These are phyloP conservation scores for Pao palembangensis DNA, from an alignment of 2,113 vertebrate genomes.

Conservation along the genomic window DNA sequence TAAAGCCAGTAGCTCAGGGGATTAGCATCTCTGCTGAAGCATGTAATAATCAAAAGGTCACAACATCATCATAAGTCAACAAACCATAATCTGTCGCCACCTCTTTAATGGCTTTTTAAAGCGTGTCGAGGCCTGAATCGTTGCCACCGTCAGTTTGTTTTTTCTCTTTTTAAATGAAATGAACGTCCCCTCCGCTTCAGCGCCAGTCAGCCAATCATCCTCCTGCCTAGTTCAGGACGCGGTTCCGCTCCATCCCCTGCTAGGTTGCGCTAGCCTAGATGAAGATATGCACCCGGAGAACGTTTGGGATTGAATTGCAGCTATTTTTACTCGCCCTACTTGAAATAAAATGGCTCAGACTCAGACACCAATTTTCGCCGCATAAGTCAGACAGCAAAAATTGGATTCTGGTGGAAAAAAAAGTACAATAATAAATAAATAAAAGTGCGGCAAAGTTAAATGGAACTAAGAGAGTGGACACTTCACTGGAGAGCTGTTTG, in stretches of 20 bases:
- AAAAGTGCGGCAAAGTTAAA: constrained; percentile 27
- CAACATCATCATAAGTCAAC: constrained; percentile 54
- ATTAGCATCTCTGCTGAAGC: constrained; percentile 51
- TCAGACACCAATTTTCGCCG: too few relatives aligned
- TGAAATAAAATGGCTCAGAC: constrained; percentile 70
- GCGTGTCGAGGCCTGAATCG: constrained; percentile 45
- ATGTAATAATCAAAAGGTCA: constrained; percentile 62
- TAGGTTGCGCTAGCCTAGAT: constrained; percentile 71
- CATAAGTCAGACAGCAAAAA: constrained; percentile 31
- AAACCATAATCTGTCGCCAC: constrained; percentile 42
- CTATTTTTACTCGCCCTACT: constrained; percentile 81
- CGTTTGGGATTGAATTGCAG: constrained; percentile 74
- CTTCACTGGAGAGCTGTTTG: constrained; percentile 25
- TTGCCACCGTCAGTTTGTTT: constrained; percentile 21
- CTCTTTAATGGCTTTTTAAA: constrained; percentile 62
- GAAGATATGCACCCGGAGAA: constrained; percentile 61
- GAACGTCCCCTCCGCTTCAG: constrained; percentile 38
- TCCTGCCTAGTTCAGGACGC: constrained; percentile 38
- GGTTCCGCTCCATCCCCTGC: constrained; percentile 52
- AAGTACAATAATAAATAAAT: constrained; percentile 8
- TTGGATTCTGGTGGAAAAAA: background rate
- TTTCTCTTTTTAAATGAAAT: constrained; percentile 28
- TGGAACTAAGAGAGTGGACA: constrained; percentile 12
- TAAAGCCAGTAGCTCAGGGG: constrained; percentile 51
- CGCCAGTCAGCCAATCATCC: constrained; percentile 37